Evolutionary conservation across 2,888 invertebrate genomes (phyloP).

Genomic region (Hypercompe scribonia): DNA sequence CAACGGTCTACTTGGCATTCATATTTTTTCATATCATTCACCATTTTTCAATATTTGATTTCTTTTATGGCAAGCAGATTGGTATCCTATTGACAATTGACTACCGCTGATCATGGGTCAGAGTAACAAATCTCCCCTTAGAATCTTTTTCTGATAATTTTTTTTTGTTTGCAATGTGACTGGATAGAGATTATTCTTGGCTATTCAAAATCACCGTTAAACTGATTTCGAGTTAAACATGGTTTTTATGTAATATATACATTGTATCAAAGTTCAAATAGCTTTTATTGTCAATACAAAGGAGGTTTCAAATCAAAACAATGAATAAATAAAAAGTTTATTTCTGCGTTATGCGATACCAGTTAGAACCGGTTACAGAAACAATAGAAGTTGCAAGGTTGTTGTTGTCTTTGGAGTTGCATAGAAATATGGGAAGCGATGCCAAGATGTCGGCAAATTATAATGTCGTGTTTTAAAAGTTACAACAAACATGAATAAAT

Average conservation of each 20-base stretch:
- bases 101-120: no score
- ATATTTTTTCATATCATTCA: slow-evolving; percentile 9
- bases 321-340: neutral
- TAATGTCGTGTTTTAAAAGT: neutral
- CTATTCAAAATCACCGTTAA: no score
- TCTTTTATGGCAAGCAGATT: neutral
- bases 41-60: neutral
- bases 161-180: no score
- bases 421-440: slow-evolving; percentile 29
- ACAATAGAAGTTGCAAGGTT: slow-evolving; percentile 60
- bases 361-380: slow-evolving; percentile 52
- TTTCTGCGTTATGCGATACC: slow-evolving; percentile 21
- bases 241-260: no score
- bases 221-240: no score
- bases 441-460: slow-evolving; percentile 18
- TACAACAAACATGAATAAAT: neutral
- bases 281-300: neutral
- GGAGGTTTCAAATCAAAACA: neutral
- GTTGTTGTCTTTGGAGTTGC: slow-evolving; percentile 30
- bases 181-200: no score
- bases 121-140: no score
- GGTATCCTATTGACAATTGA: no score
- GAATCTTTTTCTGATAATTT: no score
- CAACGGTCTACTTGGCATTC: slow-evolving; percentile 28
- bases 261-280: no score